Conservation (phyloP, 2,888 invertebrate genomes). For the Drosophila quinaria region DNA sequence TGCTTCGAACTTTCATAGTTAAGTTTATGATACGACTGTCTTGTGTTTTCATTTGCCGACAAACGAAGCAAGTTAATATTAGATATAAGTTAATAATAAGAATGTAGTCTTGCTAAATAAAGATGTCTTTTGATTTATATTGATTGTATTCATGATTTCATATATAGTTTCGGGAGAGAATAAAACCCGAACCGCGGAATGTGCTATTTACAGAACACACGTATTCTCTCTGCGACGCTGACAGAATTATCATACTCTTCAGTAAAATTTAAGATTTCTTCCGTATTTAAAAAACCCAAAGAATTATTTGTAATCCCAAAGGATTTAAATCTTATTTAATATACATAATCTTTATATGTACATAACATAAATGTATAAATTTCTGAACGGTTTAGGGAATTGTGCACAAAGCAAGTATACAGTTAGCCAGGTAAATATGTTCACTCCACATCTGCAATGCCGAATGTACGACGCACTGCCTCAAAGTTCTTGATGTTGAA, state of each 20-base stretch:
- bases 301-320: background rate
- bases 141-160: no score
- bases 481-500: slow-evolving; percentile 85
- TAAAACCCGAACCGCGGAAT: no score
- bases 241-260: no score
- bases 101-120: slow-evolving; percentile 11
- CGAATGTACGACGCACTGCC: slow-evolving; percentile 82
- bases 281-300: background rate
- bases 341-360: slow-evolving; percentile 26
- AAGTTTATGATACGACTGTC: slow-evolving; percentile 5
- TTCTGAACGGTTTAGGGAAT: background rate
- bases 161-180: no score
- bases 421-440: background rate
- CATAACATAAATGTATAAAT: slow-evolving; percentile 18
- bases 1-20: slow-evolving; percentile 1
- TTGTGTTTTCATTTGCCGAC: background rate
- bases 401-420: background rate
- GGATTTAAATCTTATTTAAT: slow-evolving; percentile 18
- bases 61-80: slow-evolving; percentile 10
- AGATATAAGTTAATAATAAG: slow-evolving; percentile 15
- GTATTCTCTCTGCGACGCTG: no score
- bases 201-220: no score
- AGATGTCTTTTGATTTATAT: background rate
- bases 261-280: background rate
- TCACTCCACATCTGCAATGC: slow-evolving; percentile 62